Conservation (phyloP, 2,888 invertebrate genomes). For the Agriotes lineatus region DNA sequence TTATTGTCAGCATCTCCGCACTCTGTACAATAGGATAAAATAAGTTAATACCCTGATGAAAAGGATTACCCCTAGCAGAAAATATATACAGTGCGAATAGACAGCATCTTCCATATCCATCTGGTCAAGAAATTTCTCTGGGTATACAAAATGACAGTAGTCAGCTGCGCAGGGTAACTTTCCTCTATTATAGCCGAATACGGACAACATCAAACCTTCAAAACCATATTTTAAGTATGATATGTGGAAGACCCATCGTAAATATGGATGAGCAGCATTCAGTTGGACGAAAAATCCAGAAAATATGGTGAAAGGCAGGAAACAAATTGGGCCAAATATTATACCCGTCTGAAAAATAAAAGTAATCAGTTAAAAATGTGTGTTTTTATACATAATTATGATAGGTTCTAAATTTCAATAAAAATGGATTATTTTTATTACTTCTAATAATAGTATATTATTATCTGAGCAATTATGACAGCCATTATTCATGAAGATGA, state of each 20-base stretch:
- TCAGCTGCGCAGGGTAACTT: conserved; percentile 80
- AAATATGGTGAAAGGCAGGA: conserved; percentile 90
- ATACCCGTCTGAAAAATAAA: conserved; percentile 85
- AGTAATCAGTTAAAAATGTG: too few species aligned
- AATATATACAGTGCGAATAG: conserved; percentile 75
- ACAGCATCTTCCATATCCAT: conserved; percentile 77
- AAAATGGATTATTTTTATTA: too few species aligned
- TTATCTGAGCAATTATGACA: too few species aligned
- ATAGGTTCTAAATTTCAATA: too few species aligned
- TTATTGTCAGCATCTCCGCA: conserved; percentile 16
- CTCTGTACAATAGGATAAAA: conserved; percentile 68
- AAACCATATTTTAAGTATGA: conserved; percentile 92
- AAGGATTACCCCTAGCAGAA: conserved; percentile 75
- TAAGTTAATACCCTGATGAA: conserved; percentile 75
- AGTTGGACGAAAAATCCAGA: conserved; percentile 93
- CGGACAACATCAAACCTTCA: conserved; percentile 83
- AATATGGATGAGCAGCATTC: conserved; percentile 80
- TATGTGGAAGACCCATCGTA: conserved; percentile 88
- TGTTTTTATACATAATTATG: too few species aligned
- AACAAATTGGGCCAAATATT: conserved; percentile 88
- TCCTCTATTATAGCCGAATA: conserved; percentile 85
- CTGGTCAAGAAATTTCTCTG: conserved; percentile 79
- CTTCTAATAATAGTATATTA: too few species aligned
- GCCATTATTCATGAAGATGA: too few species aligned
- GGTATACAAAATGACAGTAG: conserved; percentile 82